These are phyloP conservation scores for Dendrolimus punctatus DNA, from an alignment of 1,140 invertebrate species.

Conservation along the genomic window DNA sequence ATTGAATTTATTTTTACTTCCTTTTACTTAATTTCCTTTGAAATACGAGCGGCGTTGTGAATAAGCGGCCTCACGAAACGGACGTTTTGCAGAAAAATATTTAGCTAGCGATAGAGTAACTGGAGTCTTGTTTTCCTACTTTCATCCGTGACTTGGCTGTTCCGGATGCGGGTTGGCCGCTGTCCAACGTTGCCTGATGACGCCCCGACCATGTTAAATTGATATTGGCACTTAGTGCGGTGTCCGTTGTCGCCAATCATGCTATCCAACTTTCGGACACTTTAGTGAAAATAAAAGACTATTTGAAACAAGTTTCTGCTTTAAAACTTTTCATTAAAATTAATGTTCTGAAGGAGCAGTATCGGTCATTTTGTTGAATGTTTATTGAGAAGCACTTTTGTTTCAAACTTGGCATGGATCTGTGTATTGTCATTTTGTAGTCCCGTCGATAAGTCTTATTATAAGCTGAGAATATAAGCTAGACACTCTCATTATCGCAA, in stretches of 20 bases:
- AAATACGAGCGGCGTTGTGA: not conserved
- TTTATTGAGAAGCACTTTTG: too few relatives aligned
- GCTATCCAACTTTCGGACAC: conserved; percentile 16
- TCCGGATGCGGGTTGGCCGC: conserved; percentile 26
- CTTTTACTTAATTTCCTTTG: not conserved
- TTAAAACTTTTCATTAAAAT: conserved; percentile 1
- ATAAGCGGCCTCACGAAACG: conserved; percentile 6
- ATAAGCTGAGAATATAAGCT: too few relatives aligned
- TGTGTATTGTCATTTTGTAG: too few relatives aligned
- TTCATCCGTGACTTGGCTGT: conserved; percentile 31
- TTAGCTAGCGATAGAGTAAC: conserved; percentile 20
- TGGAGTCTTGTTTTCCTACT: conserved; percentile 28
- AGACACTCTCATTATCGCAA: too few relatives aligned
- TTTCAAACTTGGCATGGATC: too few relatives aligned
- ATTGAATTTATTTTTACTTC: not conserved
- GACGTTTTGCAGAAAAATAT: conserved; percentile 13
- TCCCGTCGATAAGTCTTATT: too few relatives aligned
- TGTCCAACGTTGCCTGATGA: conserved; percentile 36
- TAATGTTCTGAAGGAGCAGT: not conserved
- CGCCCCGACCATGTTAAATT: conserved; percentile 42
- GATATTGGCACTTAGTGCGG: conserved; percentile 43
- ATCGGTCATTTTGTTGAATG: too few relatives aligned
- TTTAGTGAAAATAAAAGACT: conserved; percentile 1
- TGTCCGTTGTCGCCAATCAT: conserved; percentile 20
- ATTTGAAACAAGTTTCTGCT: not conserved